Base-by-base conservation (phyloP, 2,113 vertebrate genomes). In the Scalopus aquaticus region DNA sequence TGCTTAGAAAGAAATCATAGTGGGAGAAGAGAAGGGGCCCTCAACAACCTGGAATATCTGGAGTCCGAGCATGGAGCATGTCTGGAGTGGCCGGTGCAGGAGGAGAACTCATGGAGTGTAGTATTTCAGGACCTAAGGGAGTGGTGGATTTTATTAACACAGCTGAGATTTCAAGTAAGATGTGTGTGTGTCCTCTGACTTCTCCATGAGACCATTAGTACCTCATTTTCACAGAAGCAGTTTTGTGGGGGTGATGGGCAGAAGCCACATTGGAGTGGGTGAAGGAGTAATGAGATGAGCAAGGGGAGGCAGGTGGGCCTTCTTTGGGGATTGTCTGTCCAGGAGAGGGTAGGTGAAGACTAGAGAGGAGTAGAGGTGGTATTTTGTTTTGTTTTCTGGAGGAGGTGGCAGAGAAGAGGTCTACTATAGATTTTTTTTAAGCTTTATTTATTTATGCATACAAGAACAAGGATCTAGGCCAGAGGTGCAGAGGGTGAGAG, bases 21-120 rank as follows among this genome's bases (percentile, higher is more conserved):
- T 37, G 32, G 42, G 16, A 72, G 54, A 70, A 56, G 10, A 85
- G 62, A 76, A 32, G 32, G 65, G 32, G 56, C 1, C 44, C 37
- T 54, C 39, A 15, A n/a, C 42, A 74, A 62, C 49, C 32, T 28
- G 30, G 19, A 35, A 17, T 76, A 11, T 70, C 74, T 67, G 19
- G 69, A 77, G 62, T 9, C 32, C 58, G 37, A 15, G 19, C 44
- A n/a, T 11, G 11, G 39, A 86, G 56, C 49, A n/a, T 3, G 12
- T 12, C 9, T 8, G 4, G 6, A 37, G 20, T 9, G 8, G 39
- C 6, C 4, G 11, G 30, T 30, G 13, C 5, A 2, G 5, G 6
- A 19, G 11, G 28, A n/a, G 26, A 15, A 10, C 13, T n/a, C 3
- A 0, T 4, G 3, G 11, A 30, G 17, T 22, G 4, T 10, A 2